phyloP scores from a whole-genome alignment of 1,140 invertebrate species.

The Trachymyrmex cornetzi region DNA sequence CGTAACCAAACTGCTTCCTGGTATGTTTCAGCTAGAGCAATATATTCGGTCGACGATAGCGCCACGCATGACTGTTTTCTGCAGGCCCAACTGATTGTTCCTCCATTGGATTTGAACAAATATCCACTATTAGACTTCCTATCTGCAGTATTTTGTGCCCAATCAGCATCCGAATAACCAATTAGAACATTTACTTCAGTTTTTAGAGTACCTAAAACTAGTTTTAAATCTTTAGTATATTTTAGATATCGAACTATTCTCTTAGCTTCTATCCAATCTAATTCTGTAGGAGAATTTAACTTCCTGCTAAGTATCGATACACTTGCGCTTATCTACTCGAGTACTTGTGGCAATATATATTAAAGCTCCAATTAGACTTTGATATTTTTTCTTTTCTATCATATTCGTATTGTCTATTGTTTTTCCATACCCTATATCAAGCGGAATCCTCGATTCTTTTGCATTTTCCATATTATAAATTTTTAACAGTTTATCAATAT shows the following conservation, averaged over 20 bases:
- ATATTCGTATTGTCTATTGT: background rate
- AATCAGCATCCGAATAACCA: background rate
- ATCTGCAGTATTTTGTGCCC: background rate
- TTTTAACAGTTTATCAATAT: background rate
- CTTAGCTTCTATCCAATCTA: background rate
- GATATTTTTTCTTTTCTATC: background rate
- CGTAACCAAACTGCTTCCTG: too few relatives aligned
- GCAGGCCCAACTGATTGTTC: background rate
- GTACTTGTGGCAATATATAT: slow-evolving; percentile 10
- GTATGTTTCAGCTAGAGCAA: background rate
- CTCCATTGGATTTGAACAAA: background rate
- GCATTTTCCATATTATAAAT: background rate
- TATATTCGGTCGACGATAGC: background rate
- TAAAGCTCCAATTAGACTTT: background rate
- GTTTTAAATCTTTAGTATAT: slow-evolving; percentile 10
- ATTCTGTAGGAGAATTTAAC: background rate
- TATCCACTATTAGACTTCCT: background rate
- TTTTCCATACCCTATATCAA: background rate
- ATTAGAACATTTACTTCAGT: background rate
- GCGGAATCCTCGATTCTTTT: background rate
- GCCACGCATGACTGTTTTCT: background rate
- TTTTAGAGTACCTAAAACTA: background rate
- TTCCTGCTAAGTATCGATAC: background rate
- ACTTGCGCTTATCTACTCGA: background rate
- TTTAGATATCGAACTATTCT: background rate